A percentile compares a stretch with the other conserved stretches of the same genome.
Conservation (phyloP, 2,113 vertebrate species). For the Abramis brama region DNA sequence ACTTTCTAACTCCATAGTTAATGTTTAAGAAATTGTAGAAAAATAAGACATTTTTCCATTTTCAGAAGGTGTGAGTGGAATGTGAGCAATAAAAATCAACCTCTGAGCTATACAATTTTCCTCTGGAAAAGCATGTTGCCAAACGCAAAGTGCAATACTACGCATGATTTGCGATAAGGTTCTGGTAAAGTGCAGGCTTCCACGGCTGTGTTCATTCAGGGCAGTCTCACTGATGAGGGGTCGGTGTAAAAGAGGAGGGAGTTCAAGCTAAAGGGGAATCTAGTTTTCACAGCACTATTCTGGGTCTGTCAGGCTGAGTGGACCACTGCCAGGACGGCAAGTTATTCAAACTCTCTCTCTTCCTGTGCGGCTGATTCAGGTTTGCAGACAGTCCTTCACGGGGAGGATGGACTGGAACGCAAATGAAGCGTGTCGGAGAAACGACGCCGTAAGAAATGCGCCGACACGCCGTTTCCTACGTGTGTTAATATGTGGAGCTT, state of each 20-base stretch:
- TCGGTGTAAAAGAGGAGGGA: not conserved
- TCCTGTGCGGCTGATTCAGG: conserved; percentile 34
- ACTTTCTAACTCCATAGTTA: not conserved
- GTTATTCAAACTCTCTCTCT: not conserved
- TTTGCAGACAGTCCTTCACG: conserved; percentile 26
- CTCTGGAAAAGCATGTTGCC: not conserved
- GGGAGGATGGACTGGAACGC: conserved; percentile 47
- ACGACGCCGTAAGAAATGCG: conserved; percentile 56
- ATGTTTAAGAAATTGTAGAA: not conserved
- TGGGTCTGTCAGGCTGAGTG: not conserved
- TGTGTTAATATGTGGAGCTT: conserved; percentile 66
- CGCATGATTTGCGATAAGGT: not conserved
- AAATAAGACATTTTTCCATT: not conserved
- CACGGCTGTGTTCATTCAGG: not conserved
- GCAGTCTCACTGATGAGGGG: conserved; percentile 34
- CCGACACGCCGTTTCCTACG: conserved; percentile 58
- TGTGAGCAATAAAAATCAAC: not conserved
- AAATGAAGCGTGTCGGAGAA: conserved; percentile 61
- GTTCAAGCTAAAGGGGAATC: not conserved
- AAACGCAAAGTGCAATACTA: not conserved
- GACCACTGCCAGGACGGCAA: not conserved
- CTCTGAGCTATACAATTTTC: not conserved
- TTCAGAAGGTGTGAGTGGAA: not conserved
- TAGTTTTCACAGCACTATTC: conserved; percentile 20
- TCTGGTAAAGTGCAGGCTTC: conserved; percentile 24